Evolutionary conservation across 2,888 invertebrate species (phyloP).

Genomic region (Meganola albula): DNA sequence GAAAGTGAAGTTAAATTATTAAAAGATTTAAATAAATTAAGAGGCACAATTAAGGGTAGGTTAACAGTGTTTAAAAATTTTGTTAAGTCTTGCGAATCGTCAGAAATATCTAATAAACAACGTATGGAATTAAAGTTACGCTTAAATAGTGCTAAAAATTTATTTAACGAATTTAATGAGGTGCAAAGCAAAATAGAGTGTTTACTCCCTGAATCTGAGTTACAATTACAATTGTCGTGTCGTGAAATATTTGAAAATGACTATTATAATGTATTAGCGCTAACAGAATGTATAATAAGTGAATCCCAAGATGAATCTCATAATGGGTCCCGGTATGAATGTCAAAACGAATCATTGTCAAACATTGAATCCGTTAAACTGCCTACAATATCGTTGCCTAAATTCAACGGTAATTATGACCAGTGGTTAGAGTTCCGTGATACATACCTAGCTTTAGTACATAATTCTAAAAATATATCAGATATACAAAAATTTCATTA

Average conservation of each 20-base stretch:
- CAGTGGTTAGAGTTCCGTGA: conserved; percentile 21
- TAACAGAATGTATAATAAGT: background rate
- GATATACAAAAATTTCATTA: conserved; percentile 20
- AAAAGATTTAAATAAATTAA: background rate
- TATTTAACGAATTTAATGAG: background rate
- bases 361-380: conserved; percentile 8
- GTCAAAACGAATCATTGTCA: background rate
- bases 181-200: background rate
- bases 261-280: background rate
- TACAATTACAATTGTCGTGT: background rate
- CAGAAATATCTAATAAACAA: background rate
- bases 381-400: conserved; percentile 15
- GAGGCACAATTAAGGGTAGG: background rate
- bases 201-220: background rate
- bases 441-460: conserved; percentile 15
- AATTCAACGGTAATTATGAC: conserved; percentile 20
- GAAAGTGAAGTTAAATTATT: too few relatives aligned
- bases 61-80: background rate
- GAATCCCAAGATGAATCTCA: background rate
- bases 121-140: background rate
- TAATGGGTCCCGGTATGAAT: background rate
- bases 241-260: background rate
- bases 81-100: background rate
- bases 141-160: background rate
- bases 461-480: conserved; percentile 9